These are phyloP conservation scores for Hylia prasina DNA, from an alignment of 2,113 vertebrate genomes.

Conservation along the genomic window DNA sequence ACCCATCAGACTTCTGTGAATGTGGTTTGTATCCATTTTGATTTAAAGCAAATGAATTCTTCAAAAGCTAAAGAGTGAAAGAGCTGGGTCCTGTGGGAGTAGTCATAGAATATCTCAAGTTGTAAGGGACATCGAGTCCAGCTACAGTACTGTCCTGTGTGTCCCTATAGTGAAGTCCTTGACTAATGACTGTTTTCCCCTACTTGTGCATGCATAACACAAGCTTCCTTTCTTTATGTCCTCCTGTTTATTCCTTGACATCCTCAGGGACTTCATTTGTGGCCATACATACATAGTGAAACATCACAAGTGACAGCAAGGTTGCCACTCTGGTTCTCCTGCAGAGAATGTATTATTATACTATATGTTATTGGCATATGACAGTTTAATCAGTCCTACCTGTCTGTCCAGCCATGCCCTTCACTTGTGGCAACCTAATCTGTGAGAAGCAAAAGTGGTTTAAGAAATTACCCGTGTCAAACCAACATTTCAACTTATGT, in stretches of 20 bases:
- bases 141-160: not conserved
- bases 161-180: not conserved
- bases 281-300: not conserved
- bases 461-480: not conserved
- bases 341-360: not conserved
- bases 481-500: not conserved
- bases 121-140: not conserved
- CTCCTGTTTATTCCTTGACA: not conserved
- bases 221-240: not conserved
- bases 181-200: not conserved
- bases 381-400: conserved; percentile 22
- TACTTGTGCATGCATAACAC: not conserved
- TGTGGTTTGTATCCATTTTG: not conserved
- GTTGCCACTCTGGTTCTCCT: not conserved
- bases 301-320: not conserved
- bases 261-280: not conserved
- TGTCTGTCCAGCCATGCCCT: not conserved
- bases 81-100: not conserved
- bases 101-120: not conserved
- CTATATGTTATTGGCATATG: not conserved
- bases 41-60: not conserved
- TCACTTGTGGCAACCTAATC: conserved; percentile 24
- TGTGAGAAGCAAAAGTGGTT: not conserved
- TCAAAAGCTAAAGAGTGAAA: not conserved
- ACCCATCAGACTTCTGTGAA: not conserved